Conservation (phyloP, 2,113 vertebrate genomes). For the Cochlearius cochlearius region DNA sequence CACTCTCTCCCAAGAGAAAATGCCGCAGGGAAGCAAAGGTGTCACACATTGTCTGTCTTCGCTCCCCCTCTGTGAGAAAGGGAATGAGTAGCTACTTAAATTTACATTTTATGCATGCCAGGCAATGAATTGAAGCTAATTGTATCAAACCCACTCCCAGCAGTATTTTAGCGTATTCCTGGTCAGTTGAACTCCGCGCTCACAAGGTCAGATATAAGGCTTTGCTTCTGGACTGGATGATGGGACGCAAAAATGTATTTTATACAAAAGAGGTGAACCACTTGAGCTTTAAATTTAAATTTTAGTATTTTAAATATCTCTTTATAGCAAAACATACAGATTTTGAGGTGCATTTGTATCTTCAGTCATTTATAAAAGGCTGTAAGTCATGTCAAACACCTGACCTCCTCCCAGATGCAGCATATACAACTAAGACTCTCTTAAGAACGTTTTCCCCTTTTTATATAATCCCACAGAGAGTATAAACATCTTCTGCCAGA, state of each 20-base stretch:
- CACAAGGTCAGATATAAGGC: neutral
- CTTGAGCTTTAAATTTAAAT: neutral
- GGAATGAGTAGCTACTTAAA: neutral
- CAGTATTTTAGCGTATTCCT: neutral
- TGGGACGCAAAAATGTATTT: neutral
- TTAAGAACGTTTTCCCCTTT: neutral
- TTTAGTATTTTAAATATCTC: neutral
- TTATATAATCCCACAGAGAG: neutral
- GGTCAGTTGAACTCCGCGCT: neutral
- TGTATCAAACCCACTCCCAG: neutral
- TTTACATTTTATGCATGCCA: neutral
- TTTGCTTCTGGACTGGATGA: neutral
- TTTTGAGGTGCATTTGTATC: neutral
- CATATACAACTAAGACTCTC: neutral
- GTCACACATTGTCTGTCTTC: neutral
- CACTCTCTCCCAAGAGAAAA: neutral
- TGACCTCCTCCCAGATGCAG: neutral
- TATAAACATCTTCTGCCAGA: neutral
- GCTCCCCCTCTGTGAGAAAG: neutral
- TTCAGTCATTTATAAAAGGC: neutral
- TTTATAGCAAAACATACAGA: neutral
- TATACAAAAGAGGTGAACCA: neutral
- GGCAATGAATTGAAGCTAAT: neutral
- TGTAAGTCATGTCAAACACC: neutral
- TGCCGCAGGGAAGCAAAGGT: neutral